Evolutionary conservation across 30 jellyfish, hydroid and myxozoan species (phyloP).

Genomic region (Nemopilema nomurai): DNA sequence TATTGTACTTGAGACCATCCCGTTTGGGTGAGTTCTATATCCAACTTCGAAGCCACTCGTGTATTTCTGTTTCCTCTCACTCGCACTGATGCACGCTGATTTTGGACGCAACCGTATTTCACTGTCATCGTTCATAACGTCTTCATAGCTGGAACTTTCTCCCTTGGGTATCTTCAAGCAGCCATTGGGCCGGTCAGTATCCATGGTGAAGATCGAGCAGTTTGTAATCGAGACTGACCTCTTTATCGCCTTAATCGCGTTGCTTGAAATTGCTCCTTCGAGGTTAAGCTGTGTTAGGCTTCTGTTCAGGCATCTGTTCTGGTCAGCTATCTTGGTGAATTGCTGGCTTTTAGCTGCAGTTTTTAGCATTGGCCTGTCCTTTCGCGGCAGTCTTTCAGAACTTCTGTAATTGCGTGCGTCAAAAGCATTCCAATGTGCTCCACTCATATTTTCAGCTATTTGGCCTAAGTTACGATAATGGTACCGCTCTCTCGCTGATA

Average conservation of each 20-base stretch:
- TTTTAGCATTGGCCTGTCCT: conserved; percentile 8
- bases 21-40: background rate
- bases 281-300: conserved; percentile 55
- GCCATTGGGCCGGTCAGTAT: background rate
- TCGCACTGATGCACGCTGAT: background rate
- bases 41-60: conserved; percentile 11
- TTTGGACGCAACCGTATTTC: background rate
- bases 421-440: conserved; percentile 13
- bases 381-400: conserved; percentile 21
- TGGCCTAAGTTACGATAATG: conserved; percentile 15
- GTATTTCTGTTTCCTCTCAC: background rate
- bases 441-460: conserved; percentile 23
- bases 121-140: background rate
- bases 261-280: conserved; percentile 63
- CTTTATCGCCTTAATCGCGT: conserved; percentile 40
- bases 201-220: background rate
- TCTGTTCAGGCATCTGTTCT: conserved; percentile 8
- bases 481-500: background rate
- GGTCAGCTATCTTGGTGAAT: conserved; percentile 6
- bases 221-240: conserved; percentile 27
- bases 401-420: conserved; percentile 20
- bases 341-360: conserved; percentile 3
- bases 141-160: background rate
- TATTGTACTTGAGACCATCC: conserved; percentile 7
- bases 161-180: conserved; percentile 9